These are phyloP conservation scores for Scylla paramamosain DNA, from an alignment of 1,140 invertebrate species.

Conservation along the genomic window DNA sequence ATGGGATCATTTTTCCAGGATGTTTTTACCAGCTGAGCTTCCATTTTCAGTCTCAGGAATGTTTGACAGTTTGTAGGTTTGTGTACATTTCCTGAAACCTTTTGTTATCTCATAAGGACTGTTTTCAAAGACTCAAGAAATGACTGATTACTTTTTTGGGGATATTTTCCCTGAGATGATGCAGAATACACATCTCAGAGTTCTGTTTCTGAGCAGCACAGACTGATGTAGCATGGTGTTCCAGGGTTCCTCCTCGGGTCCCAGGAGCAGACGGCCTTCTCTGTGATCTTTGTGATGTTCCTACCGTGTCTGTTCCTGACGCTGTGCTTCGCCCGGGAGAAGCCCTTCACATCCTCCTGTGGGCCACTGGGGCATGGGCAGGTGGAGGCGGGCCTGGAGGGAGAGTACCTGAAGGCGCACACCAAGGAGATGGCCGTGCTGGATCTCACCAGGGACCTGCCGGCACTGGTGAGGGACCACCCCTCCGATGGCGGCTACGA, in stretches of 20 bases:
- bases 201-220: neutral
- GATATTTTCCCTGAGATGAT: neutral
- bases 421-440: constrained; percentile 45
- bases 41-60: too few species aligned
- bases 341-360: constrained; percentile 17
- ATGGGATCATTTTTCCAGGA: too few species aligned
- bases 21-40: too few species aligned
- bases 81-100: too few species aligned
- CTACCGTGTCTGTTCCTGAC: constrained; percentile 77
- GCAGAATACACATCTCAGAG: too few species aligned
- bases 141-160: too few species aligned
- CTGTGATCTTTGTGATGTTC: constrained; percentile 77
- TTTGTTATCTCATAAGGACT: too few species aligned
- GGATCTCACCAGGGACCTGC: constrained; percentile 46
- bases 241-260: constrained; percentile 71
- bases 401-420: neutral
- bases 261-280: constrained; percentile 78
- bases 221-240: neutral
- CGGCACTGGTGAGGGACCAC: constrained; percentile 49
- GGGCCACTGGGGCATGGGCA: neutral
- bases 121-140: too few species aligned
- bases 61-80: too few species aligned
- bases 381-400: neutral
- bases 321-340: constrained; percentile 77
- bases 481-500: constrained; percentile 69